A percentile compares a stretch with the other conserved stretches of the same genome.
These are phyloP conservation scores for Eleginops maclovinus DNA, from an alignment of 2,113 vertebrate genomes.

Conservation along the genomic window DNA sequence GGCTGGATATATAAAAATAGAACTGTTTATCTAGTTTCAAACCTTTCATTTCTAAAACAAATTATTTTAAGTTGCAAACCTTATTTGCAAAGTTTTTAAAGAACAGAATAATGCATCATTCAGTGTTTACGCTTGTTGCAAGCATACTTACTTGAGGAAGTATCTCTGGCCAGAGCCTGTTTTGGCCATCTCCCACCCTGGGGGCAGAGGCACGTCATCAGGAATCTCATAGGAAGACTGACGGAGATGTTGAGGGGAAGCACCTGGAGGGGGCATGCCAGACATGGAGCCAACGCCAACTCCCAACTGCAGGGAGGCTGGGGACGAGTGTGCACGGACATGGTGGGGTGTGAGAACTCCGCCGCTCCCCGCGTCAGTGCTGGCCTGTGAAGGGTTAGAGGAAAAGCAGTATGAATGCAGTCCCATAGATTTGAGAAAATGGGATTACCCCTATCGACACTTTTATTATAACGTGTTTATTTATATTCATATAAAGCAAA, in stretches of 20 bases:
- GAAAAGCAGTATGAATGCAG: background rate
- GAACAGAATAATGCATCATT: background rate
- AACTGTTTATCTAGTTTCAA: background rate
- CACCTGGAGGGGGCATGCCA: conserved; percentile 84
- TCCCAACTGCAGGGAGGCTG: conserved; percentile 94
- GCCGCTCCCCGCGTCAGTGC: conserved; percentile 93
- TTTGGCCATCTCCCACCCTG: conserved; percentile 99
- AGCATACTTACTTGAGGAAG: conserved; percentile 96
- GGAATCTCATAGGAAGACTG: conserved; percentile 98
- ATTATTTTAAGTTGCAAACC: background rate
- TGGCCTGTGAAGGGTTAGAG: conserved; percentile 83
- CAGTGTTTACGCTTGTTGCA: background rate
- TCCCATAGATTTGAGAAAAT: background rate
- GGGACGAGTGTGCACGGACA: conserved; percentile 96
- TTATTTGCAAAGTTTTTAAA: background rate
- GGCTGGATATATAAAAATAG: background rate
- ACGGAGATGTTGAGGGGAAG: conserved; percentile 92
- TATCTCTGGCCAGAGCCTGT: conserved; percentile 98
- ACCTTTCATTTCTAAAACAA: background rate
- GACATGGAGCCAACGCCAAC: conserved; percentile 87
- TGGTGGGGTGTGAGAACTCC: conserved; percentile 94
- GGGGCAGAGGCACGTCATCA: conserved; percentile 94
- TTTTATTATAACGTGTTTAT: background rate
- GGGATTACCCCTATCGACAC: background rate
- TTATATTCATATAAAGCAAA: background rate